A percentile compares a stretch with the other conserved stretches of the same genome.
phyloP scores from a whole-genome alignment of 2,888 invertebrate species.

The Aproaerema taeniolella region DNA sequence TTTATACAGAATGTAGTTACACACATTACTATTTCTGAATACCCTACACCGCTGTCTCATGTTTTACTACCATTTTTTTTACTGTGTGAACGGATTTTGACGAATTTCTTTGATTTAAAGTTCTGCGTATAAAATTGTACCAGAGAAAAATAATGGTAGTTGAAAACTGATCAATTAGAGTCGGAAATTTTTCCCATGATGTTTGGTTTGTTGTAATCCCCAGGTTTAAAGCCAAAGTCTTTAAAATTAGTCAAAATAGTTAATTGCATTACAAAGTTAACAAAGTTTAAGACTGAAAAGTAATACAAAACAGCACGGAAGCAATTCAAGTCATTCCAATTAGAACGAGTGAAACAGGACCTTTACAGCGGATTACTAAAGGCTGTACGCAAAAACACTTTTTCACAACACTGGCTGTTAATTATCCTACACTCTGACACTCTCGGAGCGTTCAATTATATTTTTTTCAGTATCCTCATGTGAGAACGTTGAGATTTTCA shows the following conservation, averaged over 20 bases:
- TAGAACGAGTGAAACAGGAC: not conserved
- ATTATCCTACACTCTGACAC: slow-evolving; percentile 73
- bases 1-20: too few species aligned
- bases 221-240: not conserved
- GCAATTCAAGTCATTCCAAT: not conserved
- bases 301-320: not conserved
- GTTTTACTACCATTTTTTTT: too few species aligned
- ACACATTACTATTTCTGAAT: too few species aligned
- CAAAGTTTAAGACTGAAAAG: not conserved
- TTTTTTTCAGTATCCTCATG: slow-evolving; percentile 67
- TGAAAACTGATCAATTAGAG: too few species aligned
- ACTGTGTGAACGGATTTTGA: too few species aligned
- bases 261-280: not conserved
- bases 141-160: too few species aligned
- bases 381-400: slow-evolving; percentile 51
- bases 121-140: too few species aligned
- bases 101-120: too few species aligned
- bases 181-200: too few species aligned
- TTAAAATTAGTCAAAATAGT: too few species aligned
- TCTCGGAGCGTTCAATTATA: slow-evolving; percentile 70
- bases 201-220: too few species aligned
- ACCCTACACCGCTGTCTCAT: too few species aligned
- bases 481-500: slow-evolving; percentile 74
- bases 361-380: not conserved
- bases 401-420: slow-evolving; percentile 74